A percentile compares a stretch with the other conserved stretches of the same genome.
Conservation (phyloP, 2,113 vertebrate genomes). For the Oxyruncus cristatus region DNA sequence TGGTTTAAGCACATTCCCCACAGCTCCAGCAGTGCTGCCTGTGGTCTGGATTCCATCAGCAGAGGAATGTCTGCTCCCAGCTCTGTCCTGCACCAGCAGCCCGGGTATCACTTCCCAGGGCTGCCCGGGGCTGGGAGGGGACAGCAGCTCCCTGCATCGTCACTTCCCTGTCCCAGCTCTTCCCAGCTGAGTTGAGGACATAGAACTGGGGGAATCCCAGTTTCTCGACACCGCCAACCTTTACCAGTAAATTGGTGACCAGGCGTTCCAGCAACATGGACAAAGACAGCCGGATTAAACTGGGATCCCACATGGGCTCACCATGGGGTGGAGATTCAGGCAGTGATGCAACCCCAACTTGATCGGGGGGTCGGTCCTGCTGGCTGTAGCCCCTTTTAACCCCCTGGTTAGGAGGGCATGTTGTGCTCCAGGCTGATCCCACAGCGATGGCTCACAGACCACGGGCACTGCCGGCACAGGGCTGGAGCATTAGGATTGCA, state of each 20-base stretch:
- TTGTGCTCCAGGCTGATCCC: not conserved
- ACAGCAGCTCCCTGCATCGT: not conserved
- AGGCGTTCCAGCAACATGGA: accelerated
- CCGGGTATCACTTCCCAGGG: not conserved
- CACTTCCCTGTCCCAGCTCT: not conserved
- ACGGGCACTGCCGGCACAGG: not conserved
- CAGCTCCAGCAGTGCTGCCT: accelerated
- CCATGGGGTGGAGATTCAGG: not conserved
- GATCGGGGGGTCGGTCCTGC: not conserved
- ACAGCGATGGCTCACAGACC: not conserved
- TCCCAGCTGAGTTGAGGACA: not conserved
- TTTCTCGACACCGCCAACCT: accelerated
- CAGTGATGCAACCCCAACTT: not conserved
- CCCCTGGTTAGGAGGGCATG: too few species aligned
- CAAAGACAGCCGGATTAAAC: accelerated
- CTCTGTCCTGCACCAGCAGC: not conserved
- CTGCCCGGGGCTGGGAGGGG: not conserved
- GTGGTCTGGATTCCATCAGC: not conserved
- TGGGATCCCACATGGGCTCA: not conserved
- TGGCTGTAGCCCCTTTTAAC: not conserved
- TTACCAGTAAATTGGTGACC: accelerated
- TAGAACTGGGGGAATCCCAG: not conserved
- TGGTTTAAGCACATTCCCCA: not conserved
- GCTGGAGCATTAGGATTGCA: not conserved
- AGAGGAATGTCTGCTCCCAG: not conserved